Conservation (phyloP, 2,113 vertebrate genomes). For the Anguilla japonica region DNA sequence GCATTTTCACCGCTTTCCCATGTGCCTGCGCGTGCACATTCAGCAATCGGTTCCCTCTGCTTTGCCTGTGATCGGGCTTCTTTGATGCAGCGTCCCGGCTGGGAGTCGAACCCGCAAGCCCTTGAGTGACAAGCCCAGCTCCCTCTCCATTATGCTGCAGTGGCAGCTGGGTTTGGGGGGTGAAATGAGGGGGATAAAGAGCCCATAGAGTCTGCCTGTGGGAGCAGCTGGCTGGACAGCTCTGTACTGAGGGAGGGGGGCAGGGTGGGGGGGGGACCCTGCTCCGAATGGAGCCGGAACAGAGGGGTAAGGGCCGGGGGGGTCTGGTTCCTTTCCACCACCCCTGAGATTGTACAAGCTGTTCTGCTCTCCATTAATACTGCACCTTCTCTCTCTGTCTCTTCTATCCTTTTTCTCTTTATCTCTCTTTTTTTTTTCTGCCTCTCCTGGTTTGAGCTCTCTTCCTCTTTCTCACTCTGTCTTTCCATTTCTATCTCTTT, state of each 20-base stretch:
- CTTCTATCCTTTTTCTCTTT: neutral
- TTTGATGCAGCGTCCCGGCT: neutral
- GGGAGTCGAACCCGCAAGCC: neutral
- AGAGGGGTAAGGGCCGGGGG: neutral
- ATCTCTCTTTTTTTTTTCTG: neutral
- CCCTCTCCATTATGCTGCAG: too few relatives aligned
- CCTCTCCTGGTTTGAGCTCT: neutral
- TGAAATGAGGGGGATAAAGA: neutral
- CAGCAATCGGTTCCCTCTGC: neutral
- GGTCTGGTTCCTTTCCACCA: neutral
- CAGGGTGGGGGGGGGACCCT: neutral
- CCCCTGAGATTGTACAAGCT: neutral
- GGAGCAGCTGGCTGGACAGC: neutral
- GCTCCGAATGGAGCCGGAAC: neutral
- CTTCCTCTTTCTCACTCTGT: neutral
- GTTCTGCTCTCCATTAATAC: neutral
- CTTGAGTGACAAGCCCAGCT: too few relatives aligned
- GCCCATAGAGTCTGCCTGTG: neutral
- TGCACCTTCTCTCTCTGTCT: neutral
- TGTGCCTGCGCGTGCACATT: too few relatives aligned
- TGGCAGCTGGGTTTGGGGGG: too few relatives aligned
- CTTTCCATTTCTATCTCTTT: neutral
- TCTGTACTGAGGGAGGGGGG: too few relatives aligned
- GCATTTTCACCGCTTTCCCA: too few relatives aligned
- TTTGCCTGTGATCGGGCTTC: neutral